Conservation (phyloP, 2,888 invertebrate genomes). For the Nemotelus nigrinus region DNA sequence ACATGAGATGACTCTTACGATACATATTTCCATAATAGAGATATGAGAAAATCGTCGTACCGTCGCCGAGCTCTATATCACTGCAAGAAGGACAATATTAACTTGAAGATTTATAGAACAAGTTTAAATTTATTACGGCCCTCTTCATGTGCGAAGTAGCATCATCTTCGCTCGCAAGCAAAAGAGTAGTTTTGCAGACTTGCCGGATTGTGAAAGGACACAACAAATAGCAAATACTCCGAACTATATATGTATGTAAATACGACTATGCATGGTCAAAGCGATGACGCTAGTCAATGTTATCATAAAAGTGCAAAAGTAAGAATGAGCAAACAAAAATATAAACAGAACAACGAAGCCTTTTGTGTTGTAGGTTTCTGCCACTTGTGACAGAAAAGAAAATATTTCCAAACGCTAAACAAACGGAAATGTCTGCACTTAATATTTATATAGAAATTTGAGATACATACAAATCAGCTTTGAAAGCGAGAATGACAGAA, state of each 20-base stretch:
- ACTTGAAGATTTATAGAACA: conserved; percentile 51
- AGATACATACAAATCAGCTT: too few species aligned
- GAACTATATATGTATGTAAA: conserved; percentile 21
- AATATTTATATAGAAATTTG: too few species aligned
- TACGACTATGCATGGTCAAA: conserved; percentile 36
- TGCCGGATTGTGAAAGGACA: background rate
- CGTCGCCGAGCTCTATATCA: conserved; percentile 47
- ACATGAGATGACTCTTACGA: conserved; percentile 13
- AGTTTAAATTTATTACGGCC: conserved; percentile 49
- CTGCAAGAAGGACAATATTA: conserved; percentile 46
- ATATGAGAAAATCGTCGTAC: background rate
- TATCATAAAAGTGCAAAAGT: conserved; percentile 42
- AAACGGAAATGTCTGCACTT: too few species aligned
- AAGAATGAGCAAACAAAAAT: too few species aligned
- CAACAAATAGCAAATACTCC: background rate
- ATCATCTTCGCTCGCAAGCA: conserved; percentile 6
- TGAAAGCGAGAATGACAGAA: too few species aligned
- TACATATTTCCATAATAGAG: conserved; percentile 32
- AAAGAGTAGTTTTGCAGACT: conserved; percentile 7
- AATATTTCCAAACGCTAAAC: too few species aligned
- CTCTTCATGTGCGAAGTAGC: conserved; percentile 20
- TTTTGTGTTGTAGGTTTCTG: too few species aligned
- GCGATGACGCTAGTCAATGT: conserved; percentile 45
- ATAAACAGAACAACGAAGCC: too few species aligned
- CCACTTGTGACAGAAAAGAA: too few species aligned